A percentile compares a stretch with the other conserved stretches of the same genome.
These are phyloP conservation scores for Phalangium opilio DNA, from an alignment of 2,888 invertebrate genomes.

Conservation along the genomic window DNA sequence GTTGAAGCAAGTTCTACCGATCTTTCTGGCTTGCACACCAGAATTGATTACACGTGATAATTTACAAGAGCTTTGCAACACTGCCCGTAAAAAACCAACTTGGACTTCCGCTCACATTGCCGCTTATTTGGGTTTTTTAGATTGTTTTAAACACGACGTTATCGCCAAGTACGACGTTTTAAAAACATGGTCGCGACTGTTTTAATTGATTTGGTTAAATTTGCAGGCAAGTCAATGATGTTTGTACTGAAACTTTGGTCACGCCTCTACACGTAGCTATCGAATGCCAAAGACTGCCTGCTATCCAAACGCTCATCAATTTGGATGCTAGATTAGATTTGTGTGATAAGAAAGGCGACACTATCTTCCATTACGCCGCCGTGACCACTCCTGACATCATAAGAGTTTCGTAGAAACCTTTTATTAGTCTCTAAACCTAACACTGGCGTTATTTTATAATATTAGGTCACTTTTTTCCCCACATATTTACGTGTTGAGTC, in stretches of 20 bases:
- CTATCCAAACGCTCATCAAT: slow-evolving; percentile 48
- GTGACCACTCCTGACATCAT: slow-evolving; percentile 54
- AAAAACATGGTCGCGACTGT: no score
- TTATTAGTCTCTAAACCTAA: no score
- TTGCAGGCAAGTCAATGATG: slow-evolving; percentile 45
- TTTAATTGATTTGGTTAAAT: no score
- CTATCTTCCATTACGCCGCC: slow-evolving; percentile 74
- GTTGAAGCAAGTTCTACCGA: slow-evolving; percentile 17
- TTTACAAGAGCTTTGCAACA: slow-evolving; percentile 35
- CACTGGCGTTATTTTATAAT: no score
- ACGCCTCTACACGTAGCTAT: slow-evolving; percentile 78
- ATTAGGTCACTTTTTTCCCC: no score
- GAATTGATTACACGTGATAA: slow-evolving; percentile 41
- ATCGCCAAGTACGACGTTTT: background rate
- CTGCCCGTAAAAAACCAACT: slow-evolving; percentile 15
- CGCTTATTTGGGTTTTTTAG: slow-evolving; percentile 56
- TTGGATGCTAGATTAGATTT: slow-evolving; percentile 48
- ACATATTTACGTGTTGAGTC: no score
- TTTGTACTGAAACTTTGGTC: slow-evolving; percentile 51
- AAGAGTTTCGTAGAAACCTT: no score
- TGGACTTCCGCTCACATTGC: slow-evolving; percentile 78
- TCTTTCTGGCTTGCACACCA: slow-evolving; percentile 15
- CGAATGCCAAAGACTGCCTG: slow-evolving; percentile 48
- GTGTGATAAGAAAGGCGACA: slow-evolving; percentile 57
- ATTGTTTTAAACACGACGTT: slow-evolving; percentile 46